Conservation (phyloP, 2,797 vertebrate genomes). For the Pachyuromys duprasi region DNA sequence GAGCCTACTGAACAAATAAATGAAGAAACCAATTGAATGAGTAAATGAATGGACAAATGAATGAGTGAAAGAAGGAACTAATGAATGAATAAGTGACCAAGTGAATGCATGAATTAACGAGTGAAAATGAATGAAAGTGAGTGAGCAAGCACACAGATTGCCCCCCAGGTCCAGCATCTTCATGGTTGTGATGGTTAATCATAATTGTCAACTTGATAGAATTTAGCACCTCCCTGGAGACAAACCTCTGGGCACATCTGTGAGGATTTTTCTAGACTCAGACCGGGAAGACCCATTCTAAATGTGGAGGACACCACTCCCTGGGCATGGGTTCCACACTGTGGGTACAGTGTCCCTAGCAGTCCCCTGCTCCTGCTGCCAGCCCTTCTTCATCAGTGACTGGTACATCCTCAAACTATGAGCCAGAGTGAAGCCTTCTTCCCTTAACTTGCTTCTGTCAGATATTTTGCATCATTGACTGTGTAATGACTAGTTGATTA, state of each 20-base stretch:
- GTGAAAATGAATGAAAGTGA: neutral
- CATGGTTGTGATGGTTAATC: rapidly evolving
- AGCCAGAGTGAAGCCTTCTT: neutral
- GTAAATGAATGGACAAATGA: neutral
- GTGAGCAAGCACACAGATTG: rapidly evolving
- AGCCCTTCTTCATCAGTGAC: neutral
- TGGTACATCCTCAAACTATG: too few relatives aligned
- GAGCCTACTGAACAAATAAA: neutral
- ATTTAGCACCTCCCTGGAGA: neutral
- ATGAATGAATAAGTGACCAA: neutral
- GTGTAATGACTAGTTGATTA: too few relatives aligned
- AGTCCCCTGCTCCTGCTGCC: neutral
- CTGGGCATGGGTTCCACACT: neutral
- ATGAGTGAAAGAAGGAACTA: neutral
- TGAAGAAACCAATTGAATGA: neutral
- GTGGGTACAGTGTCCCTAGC: neutral
- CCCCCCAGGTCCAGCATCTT: neutral
- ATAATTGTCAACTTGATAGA: neutral
- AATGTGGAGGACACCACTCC: neutral
- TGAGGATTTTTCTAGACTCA: neutral
- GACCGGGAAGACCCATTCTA: too few relatives aligned
- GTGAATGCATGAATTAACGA: neutral
- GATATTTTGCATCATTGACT: neutral
- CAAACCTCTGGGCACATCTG: neutral
- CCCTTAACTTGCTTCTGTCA: neutral